Conservation (phyloP, 2,113 vertebrate species). For the Miniopterus natalensis region DNA sequence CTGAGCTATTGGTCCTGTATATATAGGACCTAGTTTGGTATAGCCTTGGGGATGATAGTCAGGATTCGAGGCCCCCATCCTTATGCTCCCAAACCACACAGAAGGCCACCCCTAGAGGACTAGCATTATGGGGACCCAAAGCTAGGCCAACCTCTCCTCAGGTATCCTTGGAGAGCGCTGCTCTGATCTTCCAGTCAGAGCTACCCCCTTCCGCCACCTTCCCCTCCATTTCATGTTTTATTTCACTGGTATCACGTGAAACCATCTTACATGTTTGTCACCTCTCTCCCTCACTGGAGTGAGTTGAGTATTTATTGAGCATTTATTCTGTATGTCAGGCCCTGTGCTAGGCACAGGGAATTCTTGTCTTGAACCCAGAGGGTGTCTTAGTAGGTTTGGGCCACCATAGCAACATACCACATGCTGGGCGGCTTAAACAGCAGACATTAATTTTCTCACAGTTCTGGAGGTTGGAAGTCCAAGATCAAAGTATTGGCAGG, state of each 20-base stretch:
- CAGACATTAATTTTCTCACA: rapidly evolving
- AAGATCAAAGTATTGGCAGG: no score
- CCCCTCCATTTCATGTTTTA: not conserved
- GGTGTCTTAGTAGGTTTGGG: not conserved
- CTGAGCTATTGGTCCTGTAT: rapidly evolving
- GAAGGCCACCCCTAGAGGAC: not conserved
- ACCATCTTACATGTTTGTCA: rapidly evolving
- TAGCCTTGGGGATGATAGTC: not conserved
- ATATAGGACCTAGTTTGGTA: rapidly evolving
- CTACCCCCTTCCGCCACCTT: rapidly evolving
- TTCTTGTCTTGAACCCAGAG: not conserved
- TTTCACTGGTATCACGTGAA: rapidly evolving
- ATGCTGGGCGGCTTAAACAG: rapidly evolving
- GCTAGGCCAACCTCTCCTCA: not conserved
- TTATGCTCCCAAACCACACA: not conserved
- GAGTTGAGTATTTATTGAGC: not conserved
- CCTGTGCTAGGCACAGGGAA: not conserved
- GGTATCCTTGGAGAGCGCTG: not conserved
- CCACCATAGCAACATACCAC: rapidly evolving
- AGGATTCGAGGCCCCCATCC: no score
- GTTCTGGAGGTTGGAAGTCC: not conserved
- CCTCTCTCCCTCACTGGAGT: no score
- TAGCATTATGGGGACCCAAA: not conserved
- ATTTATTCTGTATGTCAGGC: not conserved
- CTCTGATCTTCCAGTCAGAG: not conserved